Percentiles rank a stretch among this genome's conserved stretches.
These are phyloP conservation scores for Leucoraja ocellata DNA, from an alignment of 2,797 vertebrate species.

Conservation along the genomic window DNA sequence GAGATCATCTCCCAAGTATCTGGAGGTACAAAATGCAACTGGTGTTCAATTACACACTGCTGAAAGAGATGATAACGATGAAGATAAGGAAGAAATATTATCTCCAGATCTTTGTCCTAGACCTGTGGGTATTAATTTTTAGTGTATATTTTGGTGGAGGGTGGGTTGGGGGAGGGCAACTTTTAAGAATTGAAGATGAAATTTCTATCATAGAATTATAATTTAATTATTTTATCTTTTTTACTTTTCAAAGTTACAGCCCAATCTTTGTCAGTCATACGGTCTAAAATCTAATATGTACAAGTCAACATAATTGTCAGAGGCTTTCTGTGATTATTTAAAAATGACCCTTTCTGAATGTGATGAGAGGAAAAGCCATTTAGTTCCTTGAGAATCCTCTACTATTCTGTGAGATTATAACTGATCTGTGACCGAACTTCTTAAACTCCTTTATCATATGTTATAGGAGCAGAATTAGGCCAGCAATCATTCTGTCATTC, in stretches of 20 bases:
- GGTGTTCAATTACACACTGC: constrained; percentile 57
- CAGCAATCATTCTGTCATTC: too few relatives aligned
- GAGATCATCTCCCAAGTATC: constrained; percentile 38
- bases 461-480: too few relatives aligned
- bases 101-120: constrained; percentile 82
- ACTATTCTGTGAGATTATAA: too few relatives aligned
- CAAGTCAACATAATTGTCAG: background rate
- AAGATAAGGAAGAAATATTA: constrained; percentile 65
- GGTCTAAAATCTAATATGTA: background rate
- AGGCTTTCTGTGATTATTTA: background rate
- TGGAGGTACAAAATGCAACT: constrained; percentile 50
- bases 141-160: background rate
- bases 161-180: background rate
- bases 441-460: too few relatives aligned
- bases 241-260: background rate
- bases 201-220: background rate
- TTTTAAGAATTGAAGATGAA: background rate
- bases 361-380: too few relatives aligned
- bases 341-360: background rate
- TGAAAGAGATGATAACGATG: constrained; percentile 68
- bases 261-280: too few relatives aligned
- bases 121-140: constrained; percentile 68
- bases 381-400: too few relatives aligned
- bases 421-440: too few relatives aligned
- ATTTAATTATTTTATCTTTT: background rate